Base-by-base conservation (phyloP, 2,797 vertebrate species). In the Macropus fuliginosus region DNA sequence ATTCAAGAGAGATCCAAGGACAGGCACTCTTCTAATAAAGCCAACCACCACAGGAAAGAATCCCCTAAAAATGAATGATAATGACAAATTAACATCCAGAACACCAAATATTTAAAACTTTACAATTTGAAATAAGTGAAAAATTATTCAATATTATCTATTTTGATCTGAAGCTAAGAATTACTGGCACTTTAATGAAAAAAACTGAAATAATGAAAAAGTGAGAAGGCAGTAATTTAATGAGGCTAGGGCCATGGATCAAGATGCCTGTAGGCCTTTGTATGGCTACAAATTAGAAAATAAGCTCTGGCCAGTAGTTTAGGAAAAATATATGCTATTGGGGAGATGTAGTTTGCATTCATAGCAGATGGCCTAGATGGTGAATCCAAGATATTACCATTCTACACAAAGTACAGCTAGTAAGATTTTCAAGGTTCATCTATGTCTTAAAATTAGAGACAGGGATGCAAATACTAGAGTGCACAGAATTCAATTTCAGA, bases 31-130 rank as follows among this genome's bases (percentile, higher is more conserved):
- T 98, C 99, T 99, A 98, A 99, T 99, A 98, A 99, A 99, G 96
- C 99, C 99, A 54, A 99, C 96, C 0, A 99, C 99, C 91, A 99
- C 99, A 87, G 99, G 99, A 98, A 99, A 99, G 98, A 99, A 99
- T 0, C 99, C 99, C 99, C 99, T 99, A 97, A 14, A 97, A 81
- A 59, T 10, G 93, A 87, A 87, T 87, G 10, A 46, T 74, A 74
- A 81, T 50, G 40, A 87, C 40, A 87, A 87, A 87, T 50, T 27
- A 50, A 50, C 40, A 50, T 50, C 10, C 40, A 87, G 40, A 87
- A 87, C 18, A 46, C 3, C 74, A 87, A 50, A 87, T 27, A 50
- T 50, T 87, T 46, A 50, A 46, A 87, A 87, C 1, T 87, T 50
- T 87, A 87, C 1, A 46, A 87, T 87, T 87, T 87, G 12, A 87